A percentile compares a stretch with the other conserved stretches of the same genome.
These are phyloP conservation scores for Cervus canadensis DNA, from an alignment of 2,113 vertebrate genomes.

Conservation along the genomic window DNA sequence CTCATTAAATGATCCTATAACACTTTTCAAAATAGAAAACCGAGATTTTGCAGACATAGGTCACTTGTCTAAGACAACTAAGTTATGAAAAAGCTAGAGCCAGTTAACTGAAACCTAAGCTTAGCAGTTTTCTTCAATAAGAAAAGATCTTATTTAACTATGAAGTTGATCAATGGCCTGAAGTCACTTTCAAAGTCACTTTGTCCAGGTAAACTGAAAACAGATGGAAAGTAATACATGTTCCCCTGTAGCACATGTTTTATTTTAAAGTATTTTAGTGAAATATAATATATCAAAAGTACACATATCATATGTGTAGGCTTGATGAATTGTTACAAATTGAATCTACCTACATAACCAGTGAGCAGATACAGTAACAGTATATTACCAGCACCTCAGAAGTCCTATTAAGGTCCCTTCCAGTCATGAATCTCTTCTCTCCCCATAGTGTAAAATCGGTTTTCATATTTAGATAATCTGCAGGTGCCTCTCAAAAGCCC, in stretches of 20 bases:
- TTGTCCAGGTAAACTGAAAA: slow-evolving; percentile 25
- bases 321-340: slow-evolving; percentile 3
- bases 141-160: background rate
- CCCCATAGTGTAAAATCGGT: background rate
- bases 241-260: background rate
- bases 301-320: background rate
- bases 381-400: background rate
- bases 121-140: background rate
- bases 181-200: background rate
- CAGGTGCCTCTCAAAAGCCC: background rate
- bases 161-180: background rate
- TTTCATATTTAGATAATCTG: background rate
- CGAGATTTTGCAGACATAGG: background rate
- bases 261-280: slow-evolving; percentile 16
- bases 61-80: background rate
- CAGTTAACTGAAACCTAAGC: background rate
- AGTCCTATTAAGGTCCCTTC: background rate
- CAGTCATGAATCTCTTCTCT: background rate
- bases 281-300: background rate
- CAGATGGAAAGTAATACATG: background rate
- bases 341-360: background rate
- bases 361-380: background rate
- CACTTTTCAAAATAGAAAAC: background rate
- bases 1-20: background rate
- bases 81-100: background rate